phyloP scores from a whole-genome alignment of 2,113 vertebrate genomes.

The Meles meles region DNA sequence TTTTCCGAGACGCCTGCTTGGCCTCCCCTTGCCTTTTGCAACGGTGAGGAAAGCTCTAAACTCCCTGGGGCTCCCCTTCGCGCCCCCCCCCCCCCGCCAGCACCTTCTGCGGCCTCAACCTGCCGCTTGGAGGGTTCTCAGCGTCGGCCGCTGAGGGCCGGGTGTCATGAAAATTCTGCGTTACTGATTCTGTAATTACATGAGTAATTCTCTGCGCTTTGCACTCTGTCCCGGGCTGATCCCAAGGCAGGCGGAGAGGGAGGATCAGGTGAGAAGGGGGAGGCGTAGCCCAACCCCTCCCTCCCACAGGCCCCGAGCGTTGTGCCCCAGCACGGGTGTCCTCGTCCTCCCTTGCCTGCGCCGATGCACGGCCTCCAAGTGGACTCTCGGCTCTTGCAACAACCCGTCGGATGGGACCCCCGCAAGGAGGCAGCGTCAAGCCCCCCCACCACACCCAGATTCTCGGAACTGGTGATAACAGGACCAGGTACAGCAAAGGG shows the following conservation, averaged over 20 bases:
- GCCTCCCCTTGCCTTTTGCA: neutral
- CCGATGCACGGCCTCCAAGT: neutral
- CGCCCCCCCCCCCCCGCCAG: neutral
- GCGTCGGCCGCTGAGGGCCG: neutral
- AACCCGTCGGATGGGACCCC: too few species aligned
- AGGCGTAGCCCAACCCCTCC: rapidly evolving
- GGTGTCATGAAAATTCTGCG: neutral
- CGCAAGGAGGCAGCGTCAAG: neutral
- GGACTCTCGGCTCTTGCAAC: neutral
- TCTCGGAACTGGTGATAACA: neutral
- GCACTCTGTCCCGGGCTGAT: neutral
- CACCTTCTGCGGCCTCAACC: neutral
- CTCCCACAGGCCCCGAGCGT: rapidly evolving
- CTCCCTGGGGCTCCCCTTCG: neutral
- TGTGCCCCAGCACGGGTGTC: rapidly evolving
- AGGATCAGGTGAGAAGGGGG: rapidly evolving
- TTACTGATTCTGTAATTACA: too few species aligned
- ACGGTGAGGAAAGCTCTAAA: neutral
- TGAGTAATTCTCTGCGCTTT: too few species aligned
- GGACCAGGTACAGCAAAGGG: neutral
- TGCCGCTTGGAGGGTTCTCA: rapidly evolving
- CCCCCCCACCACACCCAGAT: rapidly evolving
- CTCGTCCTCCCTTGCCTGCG: neutral
- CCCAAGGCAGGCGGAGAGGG: neutral
- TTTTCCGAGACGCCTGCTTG: neutral